Percentiles rank a stretch among this genome's conserved stretches.
These are phyloP conservation scores for Aleiodes sp. DNA, from an alignment of 1,140 invertebrate genomes.

Conservation along the genomic window DNA sequence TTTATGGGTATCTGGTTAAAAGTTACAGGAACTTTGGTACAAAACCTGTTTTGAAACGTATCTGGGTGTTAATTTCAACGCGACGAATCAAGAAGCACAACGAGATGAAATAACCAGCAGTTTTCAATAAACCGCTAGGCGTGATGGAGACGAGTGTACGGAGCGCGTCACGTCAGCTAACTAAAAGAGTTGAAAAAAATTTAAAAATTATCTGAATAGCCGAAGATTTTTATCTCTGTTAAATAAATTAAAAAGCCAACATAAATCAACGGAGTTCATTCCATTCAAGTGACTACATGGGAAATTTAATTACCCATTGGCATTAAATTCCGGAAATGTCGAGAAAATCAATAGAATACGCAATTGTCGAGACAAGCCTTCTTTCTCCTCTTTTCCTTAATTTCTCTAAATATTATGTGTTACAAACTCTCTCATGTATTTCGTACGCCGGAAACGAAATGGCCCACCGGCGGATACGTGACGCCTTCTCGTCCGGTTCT, in stretches of 20 bases:
- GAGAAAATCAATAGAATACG: not conserved
- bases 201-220: constrained; percentile 1
- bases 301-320: not conserved
- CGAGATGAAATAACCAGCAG: constrained; percentile 28
- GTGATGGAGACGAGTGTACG: constrained; percentile 14
- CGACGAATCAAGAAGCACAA: constrained; percentile 14
- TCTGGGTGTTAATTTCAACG: constrained; percentile 26
- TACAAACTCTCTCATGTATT: constrained; percentile 5
- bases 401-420: not conserved
- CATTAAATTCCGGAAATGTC: constrained; percentile 10
- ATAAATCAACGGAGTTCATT: not conserved
- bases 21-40: not conserved
- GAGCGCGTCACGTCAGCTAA: constrained; percentile 24
- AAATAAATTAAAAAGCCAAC: constrained; percentile 20
- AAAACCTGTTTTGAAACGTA: constrained; percentile 24
- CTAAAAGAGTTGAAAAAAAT: constrained; percentile 16
- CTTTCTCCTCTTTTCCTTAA: not conserved
- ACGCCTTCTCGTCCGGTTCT: constrained; percentile 1
- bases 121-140: constrained; percentile 31
- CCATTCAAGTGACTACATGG: not conserved
- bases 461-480: constrained; percentile 16
- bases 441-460: constrained; percentile 17
- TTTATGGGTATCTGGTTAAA: not conserved
- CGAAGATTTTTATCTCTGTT: constrained; percentile 23
- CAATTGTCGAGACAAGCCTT: not conserved